phyloP scores from a whole-genome alignment of 2,888 invertebrate species.

The Mechanitis messenoides region DNA sequence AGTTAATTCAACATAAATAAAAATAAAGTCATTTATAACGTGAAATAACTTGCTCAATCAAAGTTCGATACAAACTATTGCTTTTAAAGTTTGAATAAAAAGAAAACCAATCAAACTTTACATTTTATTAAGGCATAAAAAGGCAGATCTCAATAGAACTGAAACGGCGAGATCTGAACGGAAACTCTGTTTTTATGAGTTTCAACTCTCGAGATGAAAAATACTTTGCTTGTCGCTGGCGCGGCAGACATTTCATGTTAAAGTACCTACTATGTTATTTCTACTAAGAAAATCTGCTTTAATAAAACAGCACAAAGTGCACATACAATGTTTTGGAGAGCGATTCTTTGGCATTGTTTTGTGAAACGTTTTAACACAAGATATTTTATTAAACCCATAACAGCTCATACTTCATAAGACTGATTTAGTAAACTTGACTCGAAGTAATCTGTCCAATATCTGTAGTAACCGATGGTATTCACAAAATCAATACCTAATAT shows the following conservation, averaged over 20 bases:
- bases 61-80: not conserved
- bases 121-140: slow-evolving; percentile 5
- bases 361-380: too few species aligned
- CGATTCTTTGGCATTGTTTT: slow-evolving; percentile 2
- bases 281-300: slow-evolving; percentile 31
- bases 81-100: not conserved
- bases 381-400: too few species aligned
- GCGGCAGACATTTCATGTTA: slow-evolving; percentile 29
- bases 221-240: slow-evolving; percentile 25
- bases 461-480: slow-evolving; percentile 10
- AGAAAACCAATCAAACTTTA: not conserved
- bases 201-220: slow-evolving; percentile 32
- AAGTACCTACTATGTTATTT: slow-evolving; percentile 32
- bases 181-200: slow-evolving; percentile 23
- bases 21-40: not conserved
- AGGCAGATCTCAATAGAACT: slow-evolving; percentile 3
- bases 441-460: too few species aligned
- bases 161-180: slow-evolving; percentile 7
- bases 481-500: slow-evolving; percentile 45
- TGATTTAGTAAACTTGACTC: too few species aligned
- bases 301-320: slow-evolving; percentile 19
- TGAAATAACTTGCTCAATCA: too few species aligned
- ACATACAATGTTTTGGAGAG: not conserved
- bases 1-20: not conserved
- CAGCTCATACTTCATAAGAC: too few species aligned